Conservation (phyloP, 30 jellyfish, hydroid and myxozoan species). For the Pelagia noctiluca region DNA sequence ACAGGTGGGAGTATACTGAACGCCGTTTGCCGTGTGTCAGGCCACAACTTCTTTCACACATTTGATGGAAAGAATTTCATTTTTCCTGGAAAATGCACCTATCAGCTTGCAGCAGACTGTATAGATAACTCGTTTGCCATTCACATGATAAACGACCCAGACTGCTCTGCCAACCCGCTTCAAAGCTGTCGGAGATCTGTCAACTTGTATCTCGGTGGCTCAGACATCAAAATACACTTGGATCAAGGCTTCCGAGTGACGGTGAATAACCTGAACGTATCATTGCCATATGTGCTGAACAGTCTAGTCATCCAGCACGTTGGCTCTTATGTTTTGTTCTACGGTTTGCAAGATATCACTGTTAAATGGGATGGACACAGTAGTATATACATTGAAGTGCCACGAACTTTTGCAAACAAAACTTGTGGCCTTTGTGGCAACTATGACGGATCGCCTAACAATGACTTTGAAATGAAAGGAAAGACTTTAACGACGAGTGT, state of each 20-base stretch:
- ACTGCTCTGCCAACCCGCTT: conserved; percentile 57
- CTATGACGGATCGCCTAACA: conserved; percentile 65
- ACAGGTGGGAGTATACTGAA: background rate
- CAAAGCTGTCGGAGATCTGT: conserved; percentile 64
- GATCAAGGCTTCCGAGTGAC: conserved; percentile 41
- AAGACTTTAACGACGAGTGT: conserved; percentile 47
- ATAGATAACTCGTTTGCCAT: conserved; percentile 78
- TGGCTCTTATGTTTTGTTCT: conserved; percentile 61
- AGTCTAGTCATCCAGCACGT: conserved; percentile 67
- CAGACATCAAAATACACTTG: conserved; percentile 42
- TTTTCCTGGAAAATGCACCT: conserved; percentile 83
- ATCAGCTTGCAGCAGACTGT: conserved; percentile 88
- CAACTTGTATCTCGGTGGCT: conserved; percentile 55
- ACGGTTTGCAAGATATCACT: conserved; percentile 71
- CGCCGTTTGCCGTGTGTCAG: conserved; percentile 63
- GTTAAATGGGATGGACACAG: conserved; percentile 86
- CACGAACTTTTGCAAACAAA: conserved; percentile 59
- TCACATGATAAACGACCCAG: conserved; percentile 51
- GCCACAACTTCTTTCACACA: conserved; percentile 43
- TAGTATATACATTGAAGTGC: conserved; percentile 64
- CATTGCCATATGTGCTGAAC: conserved; percentile 54
- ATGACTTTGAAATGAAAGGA: conserved; percentile 46
- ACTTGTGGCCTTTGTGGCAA: conserved; percentile 96
- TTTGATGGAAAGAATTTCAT: conserved; percentile 68
- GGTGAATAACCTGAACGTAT: conserved; percentile 42